These are phyloP conservation scores for Pempheris klunzingeri DNA, from an alignment of 2,797 vertebrate species.

Conservation along the genomic window DNA sequence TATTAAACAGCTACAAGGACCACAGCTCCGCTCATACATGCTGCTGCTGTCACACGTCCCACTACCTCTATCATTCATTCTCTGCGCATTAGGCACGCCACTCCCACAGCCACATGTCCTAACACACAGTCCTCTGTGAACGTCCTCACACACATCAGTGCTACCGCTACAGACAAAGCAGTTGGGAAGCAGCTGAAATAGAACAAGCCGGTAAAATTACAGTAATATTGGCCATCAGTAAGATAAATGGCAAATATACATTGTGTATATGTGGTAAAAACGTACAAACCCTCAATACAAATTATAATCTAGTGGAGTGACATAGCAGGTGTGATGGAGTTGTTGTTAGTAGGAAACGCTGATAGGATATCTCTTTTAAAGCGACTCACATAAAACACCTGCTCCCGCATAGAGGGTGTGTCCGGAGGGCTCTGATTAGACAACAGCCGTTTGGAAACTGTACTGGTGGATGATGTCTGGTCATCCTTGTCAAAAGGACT, in stretches of 20 bases:
- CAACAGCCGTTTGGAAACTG: slow-evolving; percentile 95
- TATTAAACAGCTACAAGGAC: slow-evolving; percentile 83
- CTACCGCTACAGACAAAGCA: slow-evolving; percentile 80
- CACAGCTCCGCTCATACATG: slow-evolving; percentile 77
- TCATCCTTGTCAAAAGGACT: slow-evolving; percentile 99
- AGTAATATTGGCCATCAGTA: slow-evolving; percentile 62
- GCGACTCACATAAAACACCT: slow-evolving; percentile 97
- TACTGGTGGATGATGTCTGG: slow-evolving; percentile 92
- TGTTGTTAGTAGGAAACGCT: slow-evolving; percentile 8
- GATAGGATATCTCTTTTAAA: slow-evolving; percentile 2
- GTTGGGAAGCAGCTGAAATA: slow-evolving; percentile 82
- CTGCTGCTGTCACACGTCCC: slow-evolving; percentile 64
- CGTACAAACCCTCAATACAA: slow-evolving; percentile 1
- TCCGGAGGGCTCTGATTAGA: slow-evolving; percentile 99
- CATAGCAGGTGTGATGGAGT: slow-evolving; percentile 11
- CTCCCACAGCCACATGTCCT: slow-evolving; percentile 62
- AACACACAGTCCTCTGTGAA: slow-evolving; percentile 61
- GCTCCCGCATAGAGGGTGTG: slow-evolving; percentile 97
- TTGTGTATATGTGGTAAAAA: slow-evolving; percentile 3
- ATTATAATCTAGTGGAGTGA: not conserved
- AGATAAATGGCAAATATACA: slow-evolving; percentile 31
- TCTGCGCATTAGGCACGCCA: slow-evolving; percentile 37
- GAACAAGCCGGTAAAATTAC: slow-evolving; percentile 77
- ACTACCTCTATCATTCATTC: slow-evolving; percentile 58
- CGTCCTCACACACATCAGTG: slow-evolving; percentile 63